phyloP scores from a whole-genome alignment of 2,113 vertebrate species.

The Vombatus ursinus region DNA sequence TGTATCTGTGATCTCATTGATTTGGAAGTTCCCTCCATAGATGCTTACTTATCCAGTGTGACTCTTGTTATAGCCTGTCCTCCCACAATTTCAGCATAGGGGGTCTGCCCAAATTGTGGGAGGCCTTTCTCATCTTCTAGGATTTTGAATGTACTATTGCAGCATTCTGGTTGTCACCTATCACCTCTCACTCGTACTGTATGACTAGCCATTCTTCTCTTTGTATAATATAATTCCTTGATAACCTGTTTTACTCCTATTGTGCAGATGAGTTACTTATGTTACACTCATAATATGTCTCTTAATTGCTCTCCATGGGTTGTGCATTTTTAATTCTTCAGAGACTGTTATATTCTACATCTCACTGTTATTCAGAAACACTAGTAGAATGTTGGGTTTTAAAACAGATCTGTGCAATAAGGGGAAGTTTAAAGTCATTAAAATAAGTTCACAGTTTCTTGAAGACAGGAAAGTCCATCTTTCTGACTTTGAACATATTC shows the following conservation, averaged over 20 bases:
- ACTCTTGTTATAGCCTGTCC: background rate
- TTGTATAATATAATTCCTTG: background rate
- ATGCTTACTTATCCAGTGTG: background rate
- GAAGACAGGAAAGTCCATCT: background rate
- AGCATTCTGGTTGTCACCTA: background rate
- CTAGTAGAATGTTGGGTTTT: background rate
- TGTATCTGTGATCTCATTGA: background rate
- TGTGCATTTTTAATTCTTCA: background rate
- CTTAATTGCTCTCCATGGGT: background rate
- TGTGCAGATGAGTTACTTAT: background rate
- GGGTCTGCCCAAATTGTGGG: background rate
- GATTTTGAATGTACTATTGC: background rate
- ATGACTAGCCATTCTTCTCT: background rate
- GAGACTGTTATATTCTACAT: background rate
- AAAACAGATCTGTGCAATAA: background rate
- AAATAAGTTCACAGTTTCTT: slow-evolving; percentile 17
- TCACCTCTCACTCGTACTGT: background rate
- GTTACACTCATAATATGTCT: background rate
- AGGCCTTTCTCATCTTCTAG: background rate
- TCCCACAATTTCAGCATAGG: background rate
- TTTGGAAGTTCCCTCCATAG: background rate
- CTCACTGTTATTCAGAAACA: background rate
- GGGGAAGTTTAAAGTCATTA: background rate
- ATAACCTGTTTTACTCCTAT: background rate
- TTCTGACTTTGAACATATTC: background rate